Base-by-base conservation (phyloP, 2,888 invertebrate genomes). In the Napeogenes inachia region DNA sequence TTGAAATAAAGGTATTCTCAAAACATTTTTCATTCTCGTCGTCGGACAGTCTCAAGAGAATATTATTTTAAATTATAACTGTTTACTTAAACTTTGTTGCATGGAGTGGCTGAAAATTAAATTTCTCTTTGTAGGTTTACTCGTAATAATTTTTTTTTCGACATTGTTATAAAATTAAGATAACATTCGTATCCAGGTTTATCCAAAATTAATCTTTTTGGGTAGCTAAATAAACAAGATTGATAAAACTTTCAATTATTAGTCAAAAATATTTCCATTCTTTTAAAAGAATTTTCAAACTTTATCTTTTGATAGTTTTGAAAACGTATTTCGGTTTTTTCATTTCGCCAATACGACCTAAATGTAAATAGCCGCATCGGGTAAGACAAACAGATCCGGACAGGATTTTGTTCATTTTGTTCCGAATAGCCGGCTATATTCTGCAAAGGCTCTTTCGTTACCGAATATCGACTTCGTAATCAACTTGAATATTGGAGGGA, bases 1-100 rank as follows among this genome's bases (percentile, higher is more conserved):
- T 42, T 12, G 42, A 42, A 66, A 61, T 61, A 63, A 59, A 56
- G 66, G 64, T 60, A 60, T 65, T 68, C 59, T 61, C 58, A 13
- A 55, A 46, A 53, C 59, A 62, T 59, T 59, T 63, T 42, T 62
- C 64, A 64, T 59, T 54, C 55, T 46, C 33, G 38, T 30, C n/a
- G 13, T 13, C 30, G 42, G 50, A 10, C 35, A 13, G 30, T 59
- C 64, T 56, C 65, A 30, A 33, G 64, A 62, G 68, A 57, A 58
- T 60, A 56, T 57, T 67, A 42, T 61, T 66, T 66, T 64, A 66
- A 60, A 64, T 64, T 62, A 64, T 60, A 56, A 64, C 66, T 57
- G 60, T 61, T 66, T 63, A 61, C 61, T 32, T 42, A 13, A 57
- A 53, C 58, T 56, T 57, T 56, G 62, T 32, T 53, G 50, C 45